A percentile compares a stretch with the other conserved stretches of the same genome.
Conservation (phyloP, 2,888 invertebrate genomes). For the Ochropacha duplaris region DNA sequence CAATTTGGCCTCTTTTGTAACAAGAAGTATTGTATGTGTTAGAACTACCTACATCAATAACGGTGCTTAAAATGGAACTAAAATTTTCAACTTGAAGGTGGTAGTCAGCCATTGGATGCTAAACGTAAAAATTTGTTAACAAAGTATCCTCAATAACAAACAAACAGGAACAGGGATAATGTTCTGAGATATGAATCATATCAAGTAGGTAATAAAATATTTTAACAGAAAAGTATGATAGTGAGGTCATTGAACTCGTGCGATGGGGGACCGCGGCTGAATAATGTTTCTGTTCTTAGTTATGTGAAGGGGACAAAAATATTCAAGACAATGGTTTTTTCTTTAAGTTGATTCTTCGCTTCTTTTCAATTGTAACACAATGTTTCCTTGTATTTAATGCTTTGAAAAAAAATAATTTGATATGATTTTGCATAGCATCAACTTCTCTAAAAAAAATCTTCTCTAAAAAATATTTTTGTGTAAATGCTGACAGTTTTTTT, state of each 20-base stretch:
- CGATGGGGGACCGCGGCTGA: slow-evolving; percentile 12
- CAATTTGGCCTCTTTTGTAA: too few relatives aligned
- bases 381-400: too few relatives aligned
- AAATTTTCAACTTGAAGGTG: too few relatives aligned
- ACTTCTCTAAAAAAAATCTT: too few relatives aligned
- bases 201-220: slow-evolving; percentile 32
- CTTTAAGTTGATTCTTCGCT: slow-evolving; percentile 8
- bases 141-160: not conserved
- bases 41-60: too few relatives aligned
- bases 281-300: slow-evolving; percentile 19
- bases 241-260: slow-evolving; percentile 23
- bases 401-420: too few relatives aligned
- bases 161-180: slow-evolving; percentile 6
- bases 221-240: slow-evolving; percentile 32
- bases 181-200: slow-evolving; percentile 14
- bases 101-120: too few relatives aligned
- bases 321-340: slow-evolving; percentile 1
- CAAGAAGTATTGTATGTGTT: too few relatives aligned
- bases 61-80: too few relatives aligned
- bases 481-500: too few relatives aligned
- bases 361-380: not conserved
- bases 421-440: too few relatives aligned
- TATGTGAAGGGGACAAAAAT: not conserved
- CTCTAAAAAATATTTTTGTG: too few relatives aligned
- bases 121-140: not conserved